Conservation (phyloP, 2,888 invertebrate species). For the Drosophila macrospina region DNA sequence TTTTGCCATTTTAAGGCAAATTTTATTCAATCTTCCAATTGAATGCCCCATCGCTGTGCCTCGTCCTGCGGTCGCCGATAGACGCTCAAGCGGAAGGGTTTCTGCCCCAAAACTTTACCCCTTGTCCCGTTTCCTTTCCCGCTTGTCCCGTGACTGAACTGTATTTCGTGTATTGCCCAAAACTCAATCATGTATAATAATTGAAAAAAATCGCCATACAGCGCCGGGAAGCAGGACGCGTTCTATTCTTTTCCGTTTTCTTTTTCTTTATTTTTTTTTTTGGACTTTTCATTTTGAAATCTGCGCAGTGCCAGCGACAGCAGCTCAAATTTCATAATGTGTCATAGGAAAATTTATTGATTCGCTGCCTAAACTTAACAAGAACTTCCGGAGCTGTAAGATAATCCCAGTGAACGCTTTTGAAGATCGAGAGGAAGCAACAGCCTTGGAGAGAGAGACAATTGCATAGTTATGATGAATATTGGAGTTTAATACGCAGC, state of each 20-base stretch:
- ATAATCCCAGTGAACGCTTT: constrained; percentile 26
- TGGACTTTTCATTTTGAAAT: constrained; percentile 17
- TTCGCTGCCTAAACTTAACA: constrained; percentile 26
- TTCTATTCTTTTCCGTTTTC: no score
- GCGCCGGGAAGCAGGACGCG: constrained; percentile 29
- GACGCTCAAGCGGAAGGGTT: constrained; percentile 74
- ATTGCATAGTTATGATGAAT: neutral
- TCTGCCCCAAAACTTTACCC: constrained; percentile 29
- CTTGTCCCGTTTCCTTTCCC: neutral
- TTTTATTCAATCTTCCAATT: constrained; percentile 85
- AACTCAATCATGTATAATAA: constrained; percentile 83
- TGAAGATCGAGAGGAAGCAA: neutral
- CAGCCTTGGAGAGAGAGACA: neutral
- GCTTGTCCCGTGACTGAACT: neutral
- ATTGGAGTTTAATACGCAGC: neutral
- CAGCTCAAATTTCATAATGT: constrained; percentile 58
- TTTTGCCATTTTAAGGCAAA: constrained; percentile 82
- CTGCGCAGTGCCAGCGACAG: constrained; percentile 32
- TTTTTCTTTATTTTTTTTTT: constrained; percentile 4
- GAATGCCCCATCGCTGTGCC: constrained; percentile 66
- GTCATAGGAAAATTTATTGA: constrained; percentile 58
- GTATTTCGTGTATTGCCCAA: constrained; percentile 40
- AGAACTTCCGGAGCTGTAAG: constrained; percentile 25
- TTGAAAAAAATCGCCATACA: constrained; percentile 66
- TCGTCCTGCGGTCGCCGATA: constrained; percentile 75